Percentiles rank a stretch among this genome's conserved stretches.
phyloP scores from a whole-genome alignment of 2,113 vertebrate species.

The Gymnocephalus cernua region DNA sequence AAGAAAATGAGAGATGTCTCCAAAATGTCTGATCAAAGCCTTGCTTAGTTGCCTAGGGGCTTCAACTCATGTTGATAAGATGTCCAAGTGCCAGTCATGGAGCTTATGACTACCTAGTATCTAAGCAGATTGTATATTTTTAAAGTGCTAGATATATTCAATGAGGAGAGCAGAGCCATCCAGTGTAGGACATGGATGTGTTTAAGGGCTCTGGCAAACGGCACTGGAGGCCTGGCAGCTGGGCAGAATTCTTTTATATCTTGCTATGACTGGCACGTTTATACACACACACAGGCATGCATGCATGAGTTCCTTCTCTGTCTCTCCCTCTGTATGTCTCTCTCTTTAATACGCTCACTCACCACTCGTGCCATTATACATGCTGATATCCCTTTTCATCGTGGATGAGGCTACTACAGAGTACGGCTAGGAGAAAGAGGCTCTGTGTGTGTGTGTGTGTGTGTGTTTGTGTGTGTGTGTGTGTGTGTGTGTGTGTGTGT shows the following conservation, averaged over 20 bases:
- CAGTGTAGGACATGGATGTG: slow-evolving; percentile 66
- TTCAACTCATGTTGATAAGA: slow-evolving; percentile 71
- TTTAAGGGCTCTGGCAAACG: slow-evolving; percentile 70
- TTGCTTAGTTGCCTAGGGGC: slow-evolving; percentile 65
- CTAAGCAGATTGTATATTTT: slow-evolving; percentile 82
- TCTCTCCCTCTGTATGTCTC: slow-evolving; percentile 45
- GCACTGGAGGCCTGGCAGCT: slow-evolving; percentile 68
- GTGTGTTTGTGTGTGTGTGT: slow-evolving; percentile 1
- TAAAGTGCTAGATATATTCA: slow-evolving; percentile 70
- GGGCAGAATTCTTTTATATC: slow-evolving; percentile 63
- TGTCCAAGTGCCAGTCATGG: slow-evolving; percentile 74
- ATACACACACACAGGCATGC: slow-evolving; percentile 57
- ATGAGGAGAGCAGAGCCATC: slow-evolving; percentile 55
- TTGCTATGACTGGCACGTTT: slow-evolving; percentile 68
- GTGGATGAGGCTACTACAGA: slow-evolving; percentile 38
- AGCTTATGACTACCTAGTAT: slow-evolving; percentile 71
- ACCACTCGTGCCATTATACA: slow-evolving; percentile 46
- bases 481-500: slow-evolving; percentile 17
- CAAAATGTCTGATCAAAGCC: slow-evolving; percentile 78
- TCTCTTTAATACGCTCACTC: slow-evolving; percentile 54
- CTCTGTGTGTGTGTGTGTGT: slow-evolving; percentile 6
- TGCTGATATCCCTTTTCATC: slow-evolving; percentile 53
- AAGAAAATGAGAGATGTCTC: slow-evolving; percentile 76
- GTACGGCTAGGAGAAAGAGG: slow-evolving; percentile 9
- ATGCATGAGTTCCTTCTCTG: slow-evolving; percentile 47